Percentiles rank a stretch among this genome's conserved stretches.
Evolutionary conservation across 2,888 invertebrate genomes (phyloP).

Genomic region (Drosophila paracracens): DNA sequence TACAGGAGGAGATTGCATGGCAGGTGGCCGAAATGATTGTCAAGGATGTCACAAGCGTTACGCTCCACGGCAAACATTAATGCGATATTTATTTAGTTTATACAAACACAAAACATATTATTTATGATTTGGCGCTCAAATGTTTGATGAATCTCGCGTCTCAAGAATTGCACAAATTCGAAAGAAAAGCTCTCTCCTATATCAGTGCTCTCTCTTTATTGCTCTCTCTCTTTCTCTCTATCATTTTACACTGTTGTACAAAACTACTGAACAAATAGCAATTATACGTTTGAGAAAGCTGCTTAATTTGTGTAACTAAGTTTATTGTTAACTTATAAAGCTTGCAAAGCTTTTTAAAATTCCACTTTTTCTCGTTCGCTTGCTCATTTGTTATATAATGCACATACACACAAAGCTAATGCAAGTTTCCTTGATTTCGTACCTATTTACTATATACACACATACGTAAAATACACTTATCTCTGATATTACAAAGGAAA

Average conservation of each 20-base stretch:
- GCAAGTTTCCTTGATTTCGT: conserved; percentile 55
- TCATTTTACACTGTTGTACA: conserved; percentile 31
- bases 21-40: conserved; percentile 99
- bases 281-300: conserved; percentile 39
- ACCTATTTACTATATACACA: conserved; percentile 29
- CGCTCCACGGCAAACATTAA: conserved; percentile 81
- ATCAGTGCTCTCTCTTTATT: conserved; percentile 3
- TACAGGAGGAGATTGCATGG: conserved; percentile 98
- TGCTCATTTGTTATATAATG: conserved; percentile 56
- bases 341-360: conserved; percentile 24
- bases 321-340: conserved; percentile 22
- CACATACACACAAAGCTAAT: conserved; percentile 30
- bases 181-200: conserved; percentile 24
- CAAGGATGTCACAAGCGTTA: conserved; percentile 96
- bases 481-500: conserved; percentile 6
- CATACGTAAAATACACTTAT: neutral
- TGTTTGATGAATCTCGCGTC: conserved; percentile 41
- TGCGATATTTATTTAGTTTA: conserved; percentile 40
- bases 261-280: conserved; percentile 30
- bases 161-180: conserved; percentile 35
- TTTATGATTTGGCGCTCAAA: conserved; percentile 63
- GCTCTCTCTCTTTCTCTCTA: conserved; percentile 8
- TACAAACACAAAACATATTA: conserved; percentile 12
- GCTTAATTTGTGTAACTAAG: conserved; percentile 31
- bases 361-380: conserved; percentile 14